A percentile compares a stretch with the other conserved stretches of the same genome.
Conservation (phyloP, 2,113 vertebrate species). For the Sialia sialis region DNA sequence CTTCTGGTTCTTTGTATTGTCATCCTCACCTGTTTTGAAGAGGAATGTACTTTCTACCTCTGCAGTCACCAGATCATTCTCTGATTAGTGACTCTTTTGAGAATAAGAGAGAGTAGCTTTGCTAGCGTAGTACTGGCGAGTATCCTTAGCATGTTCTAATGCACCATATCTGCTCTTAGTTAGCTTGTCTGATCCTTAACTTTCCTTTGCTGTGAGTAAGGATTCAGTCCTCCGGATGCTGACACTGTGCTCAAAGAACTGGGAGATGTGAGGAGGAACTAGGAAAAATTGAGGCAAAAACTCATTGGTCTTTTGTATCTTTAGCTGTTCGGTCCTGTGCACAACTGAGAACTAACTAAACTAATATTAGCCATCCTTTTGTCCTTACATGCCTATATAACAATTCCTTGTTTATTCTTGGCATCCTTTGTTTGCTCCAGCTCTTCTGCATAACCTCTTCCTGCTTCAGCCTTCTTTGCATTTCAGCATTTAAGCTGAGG, state of each 20-base stretch:
- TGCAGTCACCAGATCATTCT: background rate
- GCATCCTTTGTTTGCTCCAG: background rate
- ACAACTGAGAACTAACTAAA: background rate
- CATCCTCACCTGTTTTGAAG: background rate
- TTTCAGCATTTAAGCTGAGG: background rate
- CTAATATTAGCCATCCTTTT: background rate
- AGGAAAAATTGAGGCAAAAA: background rate
- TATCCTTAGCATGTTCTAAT: background rate
- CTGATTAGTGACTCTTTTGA: background rate
- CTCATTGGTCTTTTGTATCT: background rate
- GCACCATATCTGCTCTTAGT: background rate
- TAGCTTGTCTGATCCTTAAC: background rate
- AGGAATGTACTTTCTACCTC: background rate
- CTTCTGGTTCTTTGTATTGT: background rate
- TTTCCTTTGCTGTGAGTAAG: background rate
- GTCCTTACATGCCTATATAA: background rate
- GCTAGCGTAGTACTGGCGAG: background rate
- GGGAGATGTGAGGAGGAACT: background rate
- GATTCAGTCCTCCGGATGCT: background rate
- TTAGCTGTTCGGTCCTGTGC: background rate
- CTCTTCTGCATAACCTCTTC: background rate
- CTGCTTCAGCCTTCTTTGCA: background rate
- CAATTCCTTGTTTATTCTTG: background rate
- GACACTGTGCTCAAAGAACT: background rate
- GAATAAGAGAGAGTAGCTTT: background rate